Evolutionary conservation across 2,113 vertebrate genomes (phyloP).

Genomic region (Eublepharis macularius): DNA sequence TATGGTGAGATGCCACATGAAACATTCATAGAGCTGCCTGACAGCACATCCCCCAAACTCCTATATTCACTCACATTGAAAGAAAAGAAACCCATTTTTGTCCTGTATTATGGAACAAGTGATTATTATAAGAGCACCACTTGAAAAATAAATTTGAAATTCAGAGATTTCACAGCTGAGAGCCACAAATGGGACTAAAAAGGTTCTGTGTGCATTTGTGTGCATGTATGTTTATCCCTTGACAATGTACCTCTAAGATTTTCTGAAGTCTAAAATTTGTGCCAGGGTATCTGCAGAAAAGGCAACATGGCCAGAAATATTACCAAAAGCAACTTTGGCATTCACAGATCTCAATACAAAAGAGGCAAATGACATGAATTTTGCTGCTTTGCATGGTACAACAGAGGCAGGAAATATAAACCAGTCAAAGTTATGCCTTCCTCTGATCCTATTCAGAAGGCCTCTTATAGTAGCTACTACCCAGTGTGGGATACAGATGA

Average conservation of each 20-base stretch:
- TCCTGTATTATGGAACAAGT: neutral
- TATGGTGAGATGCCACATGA: constrained; percentile 4
- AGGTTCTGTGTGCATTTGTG: neutral
- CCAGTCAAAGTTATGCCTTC: too few relatives aligned
- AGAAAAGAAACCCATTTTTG: neutral
- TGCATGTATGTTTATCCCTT: neutral
- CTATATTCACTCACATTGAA: neutral
- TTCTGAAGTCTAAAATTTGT: neutral
- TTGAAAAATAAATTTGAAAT: constrained; percentile 43
- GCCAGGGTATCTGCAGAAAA: neutral
- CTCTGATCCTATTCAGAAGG: too few relatives aligned
- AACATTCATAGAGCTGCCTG: neutral
- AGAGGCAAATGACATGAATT: neutral
- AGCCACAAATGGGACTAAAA: neutral
- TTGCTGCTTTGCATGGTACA: neutral
- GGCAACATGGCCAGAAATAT: neutral
- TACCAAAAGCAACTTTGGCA: neutral
- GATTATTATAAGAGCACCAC: neutral
- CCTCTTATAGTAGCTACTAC: too few relatives aligned
- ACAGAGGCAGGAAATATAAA: too few relatives aligned
- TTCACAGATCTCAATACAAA: neutral
- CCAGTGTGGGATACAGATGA: too few relatives aligned
- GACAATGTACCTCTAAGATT: neutral
- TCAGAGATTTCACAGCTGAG: neutral
- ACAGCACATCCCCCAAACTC: neutral